A percentile compares a stretch with the other conserved stretches of the same genome.
Conservation (phyloP, 2,888 invertebrate genomes). For the Leptinotarsa tumamoca region DNA sequence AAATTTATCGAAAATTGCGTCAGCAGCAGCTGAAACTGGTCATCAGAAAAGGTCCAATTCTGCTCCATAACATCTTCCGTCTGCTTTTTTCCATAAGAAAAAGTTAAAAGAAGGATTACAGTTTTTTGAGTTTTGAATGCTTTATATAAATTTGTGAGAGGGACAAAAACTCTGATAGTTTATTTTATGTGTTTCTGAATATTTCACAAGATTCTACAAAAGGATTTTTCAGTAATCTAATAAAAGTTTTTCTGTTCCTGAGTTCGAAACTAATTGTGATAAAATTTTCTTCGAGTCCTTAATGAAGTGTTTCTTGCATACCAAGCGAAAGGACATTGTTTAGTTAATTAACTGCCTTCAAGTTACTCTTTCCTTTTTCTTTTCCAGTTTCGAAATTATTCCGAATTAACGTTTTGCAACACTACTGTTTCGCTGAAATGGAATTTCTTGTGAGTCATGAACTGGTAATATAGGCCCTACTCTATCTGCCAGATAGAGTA, state of each 20-base stretch:
- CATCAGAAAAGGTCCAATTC: no score
- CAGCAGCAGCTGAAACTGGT: no score
- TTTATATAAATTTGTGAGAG: no score
- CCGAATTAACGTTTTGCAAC: conserved; percentile 14
- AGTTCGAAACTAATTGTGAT: conserved; percentile 35
- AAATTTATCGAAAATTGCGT: no score
- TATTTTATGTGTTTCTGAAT: conserved; percentile 3
- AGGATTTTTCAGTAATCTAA: conserved; percentile 8
- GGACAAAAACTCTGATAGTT: not conserved
- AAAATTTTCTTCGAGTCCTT: conserved; percentile 35
- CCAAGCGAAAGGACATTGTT: conserved; percentile 36
- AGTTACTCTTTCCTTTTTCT: conserved; percentile 25
- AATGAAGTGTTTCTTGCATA: conserved; percentile 35
- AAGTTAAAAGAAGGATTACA: no score
- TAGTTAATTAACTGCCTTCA: conserved; percentile 35
- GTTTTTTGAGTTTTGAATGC: no score
- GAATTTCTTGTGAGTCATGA: not conserved
- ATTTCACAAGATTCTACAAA: not conserved
- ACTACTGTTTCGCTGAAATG: not conserved
- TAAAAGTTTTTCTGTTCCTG: conserved; percentile 30
- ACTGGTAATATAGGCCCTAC: not conserved
- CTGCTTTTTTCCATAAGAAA: no score
- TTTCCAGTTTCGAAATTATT: conserved; percentile 10
- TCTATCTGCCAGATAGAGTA: no score
- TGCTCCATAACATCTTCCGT: no score